These are phyloP conservation scores for Ephialtes manifestator DNA, from an alignment of 2,888 invertebrate genomes.

Conservation along the genomic window DNA sequence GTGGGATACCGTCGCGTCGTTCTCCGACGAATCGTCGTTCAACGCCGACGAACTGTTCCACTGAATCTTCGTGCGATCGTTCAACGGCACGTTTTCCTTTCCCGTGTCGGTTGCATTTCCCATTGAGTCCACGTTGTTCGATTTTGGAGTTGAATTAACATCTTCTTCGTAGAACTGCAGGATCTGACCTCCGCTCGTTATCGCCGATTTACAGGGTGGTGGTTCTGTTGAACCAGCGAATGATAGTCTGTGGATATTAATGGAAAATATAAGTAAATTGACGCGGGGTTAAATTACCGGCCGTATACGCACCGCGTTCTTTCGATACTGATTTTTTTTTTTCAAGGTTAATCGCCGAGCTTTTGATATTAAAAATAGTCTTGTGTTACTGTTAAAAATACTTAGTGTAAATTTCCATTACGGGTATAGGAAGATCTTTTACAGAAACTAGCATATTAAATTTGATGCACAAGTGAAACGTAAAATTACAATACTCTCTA, in stretches of 20 bases:
- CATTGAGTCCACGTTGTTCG: conserved; percentile 20
- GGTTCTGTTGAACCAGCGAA: conserved; percentile 66
- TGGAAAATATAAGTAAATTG: neutral
- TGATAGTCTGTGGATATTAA: conserved; percentile 64
- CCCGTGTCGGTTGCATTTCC: conserved; percentile 38
- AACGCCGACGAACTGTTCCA: conserved; percentile 46
- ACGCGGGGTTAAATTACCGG: too few species aligned
- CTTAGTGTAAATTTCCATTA: too few species aligned
- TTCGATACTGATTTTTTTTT: neutral
- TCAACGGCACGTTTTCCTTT: conserved; percentile 60
- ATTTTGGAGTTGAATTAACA: conserved; percentile 30
- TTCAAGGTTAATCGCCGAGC: neutral
- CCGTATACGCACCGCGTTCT: conserved; percentile 14
- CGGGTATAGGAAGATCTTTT: too few species aligned
- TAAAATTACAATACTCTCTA: too few species aligned
- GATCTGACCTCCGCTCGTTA: conserved; percentile 51
- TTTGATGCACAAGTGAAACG: too few species aligned
- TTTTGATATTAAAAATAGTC: too few species aligned
- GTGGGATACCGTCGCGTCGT: conserved; percentile 62
- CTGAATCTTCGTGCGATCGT: conserved; percentile 51
- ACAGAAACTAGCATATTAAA: too few species aligned
- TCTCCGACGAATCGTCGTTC: conserved; percentile 51
- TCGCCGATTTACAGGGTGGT: conserved; percentile 57
- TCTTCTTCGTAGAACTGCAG: conserved; percentile 63
- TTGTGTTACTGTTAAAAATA: too few species aligned